These are phyloP conservation scores for Phyto melanocephala DNA, from an alignment of 2,888 invertebrate species.

Conservation along the genomic window DNA sequence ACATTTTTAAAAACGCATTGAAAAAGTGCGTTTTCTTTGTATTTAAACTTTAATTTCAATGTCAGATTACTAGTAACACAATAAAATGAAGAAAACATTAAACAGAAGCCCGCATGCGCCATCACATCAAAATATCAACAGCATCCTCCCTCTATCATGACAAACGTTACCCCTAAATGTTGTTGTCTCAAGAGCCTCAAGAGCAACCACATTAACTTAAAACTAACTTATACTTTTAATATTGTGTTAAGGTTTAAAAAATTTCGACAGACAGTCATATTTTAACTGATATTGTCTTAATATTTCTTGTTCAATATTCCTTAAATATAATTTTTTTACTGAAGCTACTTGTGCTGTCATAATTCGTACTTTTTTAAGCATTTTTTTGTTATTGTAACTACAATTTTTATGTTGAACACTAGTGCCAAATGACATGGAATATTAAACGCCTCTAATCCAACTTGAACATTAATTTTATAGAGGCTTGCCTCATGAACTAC, in stretches of 20 bases:
- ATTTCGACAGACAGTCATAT: not conserved
- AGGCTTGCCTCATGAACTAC: constrained; percentile 18
- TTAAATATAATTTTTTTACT: constrained; percentile 7
- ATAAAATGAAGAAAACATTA: constrained; percentile 27
- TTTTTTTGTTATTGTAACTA: not conserved
- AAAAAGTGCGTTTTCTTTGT: not conserved
- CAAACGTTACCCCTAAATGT: not conserved
- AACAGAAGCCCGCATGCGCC: constrained; percentile 62
- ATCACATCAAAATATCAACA: constrained; percentile 37
- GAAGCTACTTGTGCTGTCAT: constrained; percentile 54
- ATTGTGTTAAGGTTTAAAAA: not conserved
- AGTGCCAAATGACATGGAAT: constrained; percentile 61
- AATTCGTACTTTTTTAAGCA: constrained; percentile 1
- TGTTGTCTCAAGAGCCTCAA: not conserved
- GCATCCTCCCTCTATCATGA: constrained; percentile 6
- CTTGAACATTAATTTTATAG: constrained; percentile 6
- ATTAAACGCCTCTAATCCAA: constrained; percentile 51
- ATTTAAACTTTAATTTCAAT: not conserved
- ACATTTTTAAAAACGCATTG: constrained; percentile 2
- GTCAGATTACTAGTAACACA: constrained; percentile 13
- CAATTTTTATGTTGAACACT: constrained; percentile 50
- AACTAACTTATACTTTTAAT: not conserved
- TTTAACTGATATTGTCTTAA: constrained; percentile 15
- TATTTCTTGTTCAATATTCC: constrained; percentile 5
- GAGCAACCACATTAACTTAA: not conserved